These are phyloP conservation scores for Neocloeon triangulifer DNA, from an alignment of 1,140 invertebrate species.

Conservation along the genomic window DNA sequence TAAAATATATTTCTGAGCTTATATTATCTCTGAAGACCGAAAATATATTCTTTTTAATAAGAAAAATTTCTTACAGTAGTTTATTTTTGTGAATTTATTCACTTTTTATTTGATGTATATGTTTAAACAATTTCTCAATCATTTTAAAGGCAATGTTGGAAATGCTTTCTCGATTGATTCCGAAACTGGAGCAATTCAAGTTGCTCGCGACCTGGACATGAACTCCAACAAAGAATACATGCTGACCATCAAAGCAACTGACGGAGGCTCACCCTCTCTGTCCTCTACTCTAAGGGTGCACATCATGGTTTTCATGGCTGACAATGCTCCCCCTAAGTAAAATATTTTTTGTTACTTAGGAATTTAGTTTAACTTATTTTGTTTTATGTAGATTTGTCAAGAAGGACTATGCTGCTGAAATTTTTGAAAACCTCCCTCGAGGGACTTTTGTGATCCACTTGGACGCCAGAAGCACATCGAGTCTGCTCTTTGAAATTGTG, in stretches of 20 bases:
- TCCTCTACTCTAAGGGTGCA: slow-evolving; percentile 60
- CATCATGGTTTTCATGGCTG: slow-evolving; percentile 67
- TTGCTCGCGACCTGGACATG: slow-evolving; percentile 49
- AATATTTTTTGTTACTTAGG: slow-evolving; percentile 4
- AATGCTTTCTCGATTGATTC: slow-evolving; percentile 61
- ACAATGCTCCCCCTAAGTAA: slow-evolving; percentile 60
- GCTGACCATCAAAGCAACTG: slow-evolving; percentile 55
- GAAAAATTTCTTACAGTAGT: too few species aligned
- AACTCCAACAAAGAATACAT: slow-evolving; percentile 48
- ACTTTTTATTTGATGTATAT: slow-evolving; percentile 8
- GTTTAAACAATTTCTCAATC: too few species aligned
- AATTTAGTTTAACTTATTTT: slow-evolving; percentile 6
- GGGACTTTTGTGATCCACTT: slow-evolving; percentile 57
- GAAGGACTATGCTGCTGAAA: slow-evolving; percentile 43
- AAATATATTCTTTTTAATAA: too few species aligned
- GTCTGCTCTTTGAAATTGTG: slow-evolving; percentile 61
- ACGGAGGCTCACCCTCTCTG: slow-evolving; percentile 50
- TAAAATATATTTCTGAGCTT: too few species aligned
- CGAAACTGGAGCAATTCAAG: slow-evolving; percentile 46
- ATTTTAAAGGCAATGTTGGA: slow-evolving; percentile 46
- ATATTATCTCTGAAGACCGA: too few species aligned
- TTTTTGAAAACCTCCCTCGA: slow-evolving; percentile 59
- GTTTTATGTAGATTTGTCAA: slow-evolving; percentile 27
- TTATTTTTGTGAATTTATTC: too few species aligned
- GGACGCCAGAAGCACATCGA: slow-evolving; percentile 52